Evolutionary conservation across 2,797 vertebrate species (phyloP).

Genomic region (Leucoraja ocellata): DNA sequence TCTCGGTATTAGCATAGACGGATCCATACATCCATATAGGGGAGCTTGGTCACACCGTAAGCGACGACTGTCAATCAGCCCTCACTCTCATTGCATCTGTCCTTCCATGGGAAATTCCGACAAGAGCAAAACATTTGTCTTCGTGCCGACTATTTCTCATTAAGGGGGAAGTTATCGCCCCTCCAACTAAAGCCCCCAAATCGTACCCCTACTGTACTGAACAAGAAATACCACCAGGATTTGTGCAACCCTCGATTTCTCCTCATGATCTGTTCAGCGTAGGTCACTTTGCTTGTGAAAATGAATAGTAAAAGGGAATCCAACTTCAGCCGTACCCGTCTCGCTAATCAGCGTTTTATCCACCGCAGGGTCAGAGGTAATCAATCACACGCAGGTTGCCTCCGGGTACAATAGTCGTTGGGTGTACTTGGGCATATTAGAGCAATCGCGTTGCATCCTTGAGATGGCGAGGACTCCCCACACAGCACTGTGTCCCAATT

Average conservation of each 20-base stretch:
- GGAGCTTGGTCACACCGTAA: constrained; percentile 69
- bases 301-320: not conserved
- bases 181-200: constrained; percentile 14
- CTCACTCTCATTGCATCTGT: constrained; percentile 47
- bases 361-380: not conserved
- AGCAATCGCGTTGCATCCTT: not conserved
- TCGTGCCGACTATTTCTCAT: constrained; percentile 37
- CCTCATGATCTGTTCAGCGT: not conserved
- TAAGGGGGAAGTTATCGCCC: constrained; percentile 43
- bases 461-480: not conserved
- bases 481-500: not conserved
- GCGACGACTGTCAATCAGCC: constrained; percentile 75
- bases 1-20: constrained; percentile 80
- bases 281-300: not conserved
- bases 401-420: not conserved
- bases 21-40: constrained; percentile 78
- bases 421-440: not conserved
- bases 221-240: not conserved
- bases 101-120: constrained; percentile 46
- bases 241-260: too few species aligned
- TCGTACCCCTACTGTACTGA: too few species aligned
- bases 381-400: not conserved
- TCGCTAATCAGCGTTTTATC: not conserved
- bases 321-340: not conserved
- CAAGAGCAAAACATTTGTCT: constrained; percentile 45